phyloP scores from a whole-genome alignment of 2,113 vertebrate species.

The Apteryx mantelli region DNA sequence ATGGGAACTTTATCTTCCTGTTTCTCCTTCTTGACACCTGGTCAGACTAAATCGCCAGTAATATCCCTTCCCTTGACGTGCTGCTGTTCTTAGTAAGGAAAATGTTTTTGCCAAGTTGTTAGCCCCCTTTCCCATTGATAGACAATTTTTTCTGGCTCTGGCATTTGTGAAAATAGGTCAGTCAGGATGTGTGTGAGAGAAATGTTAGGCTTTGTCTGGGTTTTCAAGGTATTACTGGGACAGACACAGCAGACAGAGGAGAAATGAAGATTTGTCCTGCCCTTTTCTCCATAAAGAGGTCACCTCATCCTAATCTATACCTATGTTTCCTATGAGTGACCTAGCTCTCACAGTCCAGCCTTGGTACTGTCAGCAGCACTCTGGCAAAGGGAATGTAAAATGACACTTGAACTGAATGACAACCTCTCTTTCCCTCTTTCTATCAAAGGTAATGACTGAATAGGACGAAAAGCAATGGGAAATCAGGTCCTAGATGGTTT shows the following conservation, averaged over 20 bases:
- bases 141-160: background rate
- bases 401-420: background rate
- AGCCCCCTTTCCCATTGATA: background rate
- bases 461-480: background rate
- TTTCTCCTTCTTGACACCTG: background rate
- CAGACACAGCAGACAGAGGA: background rate
- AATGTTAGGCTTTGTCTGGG: background rate
- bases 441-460: background rate
- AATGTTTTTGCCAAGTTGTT: background rate
- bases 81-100: background rate
- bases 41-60: background rate
- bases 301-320: background rate
- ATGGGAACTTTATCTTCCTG: background rate
- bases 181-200: background rate
- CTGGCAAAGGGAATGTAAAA: background rate
- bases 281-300: background rate
- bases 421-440: background rate
- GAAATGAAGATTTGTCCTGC: background rate
- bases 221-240: background rate
- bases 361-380: background rate
- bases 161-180: background rate
- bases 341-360: background rate
- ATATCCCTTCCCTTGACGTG: background rate
- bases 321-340: background rate
- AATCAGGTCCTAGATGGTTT: background rate